These are phyloP conservation scores for Stegophylla sp. DNA, from an alignment of 2,888 invertebrate genomes.

Conservation along the genomic window DNA sequence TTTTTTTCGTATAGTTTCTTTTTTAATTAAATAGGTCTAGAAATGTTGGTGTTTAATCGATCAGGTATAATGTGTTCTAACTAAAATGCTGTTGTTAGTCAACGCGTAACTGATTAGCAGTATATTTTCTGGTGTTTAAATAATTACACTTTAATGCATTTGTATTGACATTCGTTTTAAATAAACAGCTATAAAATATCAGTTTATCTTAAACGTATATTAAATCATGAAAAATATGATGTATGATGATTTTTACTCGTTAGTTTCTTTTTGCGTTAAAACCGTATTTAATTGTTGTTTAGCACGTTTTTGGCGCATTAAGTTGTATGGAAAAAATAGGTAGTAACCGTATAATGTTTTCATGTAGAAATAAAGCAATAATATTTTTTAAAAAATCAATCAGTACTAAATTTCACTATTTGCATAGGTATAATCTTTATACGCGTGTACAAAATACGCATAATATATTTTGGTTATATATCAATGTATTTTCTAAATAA, in stretches of 20 bases:
- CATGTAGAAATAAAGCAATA: not conserved
- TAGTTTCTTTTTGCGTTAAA: conserved; percentile 36
- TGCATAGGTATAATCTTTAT: no score
- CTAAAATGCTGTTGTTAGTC: no score
- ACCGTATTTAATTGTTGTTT: conserved; percentile 27
- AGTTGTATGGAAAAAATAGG: not conserved
- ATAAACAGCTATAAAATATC: not conserved
- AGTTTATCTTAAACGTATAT: not conserved
- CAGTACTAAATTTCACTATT: no score
- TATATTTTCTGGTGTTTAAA: not conserved
- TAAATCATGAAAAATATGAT: not conserved
- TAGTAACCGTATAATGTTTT: not conserved
- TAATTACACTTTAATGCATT: not conserved
- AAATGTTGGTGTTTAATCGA: no score
- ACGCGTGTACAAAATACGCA: no score
- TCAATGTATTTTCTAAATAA: no score
- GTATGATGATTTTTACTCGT: not conserved
- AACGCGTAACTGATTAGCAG: no score
- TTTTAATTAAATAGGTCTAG: no score
- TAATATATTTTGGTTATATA: no score
- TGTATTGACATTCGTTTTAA: not conserved
- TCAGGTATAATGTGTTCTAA: no score
- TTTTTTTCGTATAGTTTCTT: no score
- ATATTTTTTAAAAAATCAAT: no score
- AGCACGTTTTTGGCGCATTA: conserved; percentile 47